phyloP scores from a whole-genome alignment of 2,113 vertebrate genomes.

The Chloropsis hardwickii region DNA sequence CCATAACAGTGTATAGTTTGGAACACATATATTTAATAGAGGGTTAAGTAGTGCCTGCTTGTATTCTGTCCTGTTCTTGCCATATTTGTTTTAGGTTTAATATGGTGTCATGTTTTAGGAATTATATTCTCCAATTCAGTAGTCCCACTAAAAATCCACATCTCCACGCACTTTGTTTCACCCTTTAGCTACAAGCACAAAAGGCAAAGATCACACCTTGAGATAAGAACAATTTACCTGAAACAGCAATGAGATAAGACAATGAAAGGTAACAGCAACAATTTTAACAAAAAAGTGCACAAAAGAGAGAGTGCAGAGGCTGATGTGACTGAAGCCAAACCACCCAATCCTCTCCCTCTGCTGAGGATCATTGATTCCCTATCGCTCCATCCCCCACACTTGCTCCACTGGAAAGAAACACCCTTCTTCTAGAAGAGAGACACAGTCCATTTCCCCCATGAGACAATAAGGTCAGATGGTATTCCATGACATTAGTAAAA shows the following conservation, averaged over 20 bases:
- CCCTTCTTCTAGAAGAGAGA: not conserved
- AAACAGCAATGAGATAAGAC: not conserved
- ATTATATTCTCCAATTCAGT: not conserved
- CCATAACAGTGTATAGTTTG: not conserved
- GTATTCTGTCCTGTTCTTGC: not conserved
- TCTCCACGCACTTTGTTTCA: accelerated
- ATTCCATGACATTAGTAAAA: not conserved
- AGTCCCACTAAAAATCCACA: accelerated
- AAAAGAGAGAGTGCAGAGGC: not conserved
- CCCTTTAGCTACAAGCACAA: not conserved
- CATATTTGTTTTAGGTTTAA: not conserved
- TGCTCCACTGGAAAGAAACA: not conserved
- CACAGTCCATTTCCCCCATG: not conserved
- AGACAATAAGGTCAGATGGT: not conserved
- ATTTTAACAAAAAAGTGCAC: not conserved
- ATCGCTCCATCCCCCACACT: accelerated
- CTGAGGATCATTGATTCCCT: not conserved
- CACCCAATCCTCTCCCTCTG: not conserved
- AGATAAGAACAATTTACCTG: not conserved
- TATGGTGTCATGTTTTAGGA: not conserved
- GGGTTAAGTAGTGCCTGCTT: not conserved
- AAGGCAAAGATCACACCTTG: not conserved
- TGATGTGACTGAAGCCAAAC: not conserved
- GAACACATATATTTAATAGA: not conserved
- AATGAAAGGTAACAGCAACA: not conserved